A percentile compares a stretch with the other conserved stretches of the same genome.
Conservation (phyloP, 1,140 invertebrate species). For the Pseudomyrmex concolor region DNA sequence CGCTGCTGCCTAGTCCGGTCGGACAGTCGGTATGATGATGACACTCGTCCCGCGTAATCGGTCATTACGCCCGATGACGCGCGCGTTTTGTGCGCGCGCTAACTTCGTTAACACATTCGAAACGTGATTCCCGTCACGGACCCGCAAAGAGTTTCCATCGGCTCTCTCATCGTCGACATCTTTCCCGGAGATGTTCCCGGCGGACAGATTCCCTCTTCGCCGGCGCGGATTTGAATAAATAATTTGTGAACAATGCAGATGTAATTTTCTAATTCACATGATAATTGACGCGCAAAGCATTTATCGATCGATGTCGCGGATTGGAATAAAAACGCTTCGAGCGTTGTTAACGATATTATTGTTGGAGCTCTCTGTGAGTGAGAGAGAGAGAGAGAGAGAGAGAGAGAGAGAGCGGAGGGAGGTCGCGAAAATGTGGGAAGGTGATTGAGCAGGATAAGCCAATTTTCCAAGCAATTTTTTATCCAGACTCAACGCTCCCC, state of each 20-base stretch:
- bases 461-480: slow-evolving; percentile 83
- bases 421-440: slow-evolving; percentile 9
- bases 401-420: background rate
- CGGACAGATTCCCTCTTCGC: background rate
- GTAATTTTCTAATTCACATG: no score
- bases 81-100: slow-evolving; percentile 80
- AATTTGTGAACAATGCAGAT: no score
- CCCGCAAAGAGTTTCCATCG: slow-evolving; percentile 1
- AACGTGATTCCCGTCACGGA: slow-evolving; percentile 76
- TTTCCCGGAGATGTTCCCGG: background rate
- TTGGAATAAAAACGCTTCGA: background rate
- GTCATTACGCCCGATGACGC: slow-evolving; percentile 85
- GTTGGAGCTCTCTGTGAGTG: background rate
- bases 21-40: slow-evolving; percentile 64
- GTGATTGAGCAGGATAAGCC: slow-evolving; percentile 80
- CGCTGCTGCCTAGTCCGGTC: background rate
- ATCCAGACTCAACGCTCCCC: slow-evolving; percentile 65
- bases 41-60: slow-evolving; percentile 82
- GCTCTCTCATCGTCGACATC: background rate
- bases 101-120: slow-evolving; percentile 77
- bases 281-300: no score
- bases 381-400: background rate
- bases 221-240: no score
- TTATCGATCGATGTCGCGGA: background rate
- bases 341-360: slow-evolving; percentile 6